A percentile compares a stretch with the other conserved stretches of the same genome.
Conservation (phyloP, 2,888 invertebrate species). For the Eremobia ochroleuca region DNA sequence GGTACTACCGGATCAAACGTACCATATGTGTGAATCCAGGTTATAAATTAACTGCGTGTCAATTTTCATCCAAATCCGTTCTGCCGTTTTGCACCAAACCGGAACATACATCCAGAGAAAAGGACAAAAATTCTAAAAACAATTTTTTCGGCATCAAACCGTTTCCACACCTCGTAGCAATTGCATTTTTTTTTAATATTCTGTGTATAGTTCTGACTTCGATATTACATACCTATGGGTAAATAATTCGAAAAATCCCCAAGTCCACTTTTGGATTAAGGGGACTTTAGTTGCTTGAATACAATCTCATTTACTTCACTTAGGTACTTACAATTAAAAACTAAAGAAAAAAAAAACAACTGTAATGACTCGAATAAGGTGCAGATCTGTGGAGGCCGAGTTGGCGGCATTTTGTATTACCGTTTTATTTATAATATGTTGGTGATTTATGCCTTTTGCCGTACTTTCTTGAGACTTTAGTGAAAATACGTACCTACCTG, state of each 20-base stretch:
- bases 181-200: background rate
- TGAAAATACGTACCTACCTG: background rate
- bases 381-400: background rate
- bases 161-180: no score
- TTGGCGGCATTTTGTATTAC: background rate
- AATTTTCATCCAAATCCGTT: background rate
- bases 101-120: background rate
- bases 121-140: background rate
- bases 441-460: no score
- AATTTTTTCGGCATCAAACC: no score
- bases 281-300: background rate
- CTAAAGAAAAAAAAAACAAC: background rate
- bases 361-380: background rate
- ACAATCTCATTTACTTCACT: background rate
- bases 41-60: background rate
- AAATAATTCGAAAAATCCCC: background rate
- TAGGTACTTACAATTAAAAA: background rate
- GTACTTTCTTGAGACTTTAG: background rate
- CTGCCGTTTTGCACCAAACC: background rate
- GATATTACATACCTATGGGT: background rate
- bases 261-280: background rate
- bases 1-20: no score
- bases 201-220: background rate
- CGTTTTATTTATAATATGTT: background rate
- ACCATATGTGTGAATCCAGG: no score